Conservation (phyloP, 1,140 invertebrate genomes). For the Tetragonula clypearis region DNA sequence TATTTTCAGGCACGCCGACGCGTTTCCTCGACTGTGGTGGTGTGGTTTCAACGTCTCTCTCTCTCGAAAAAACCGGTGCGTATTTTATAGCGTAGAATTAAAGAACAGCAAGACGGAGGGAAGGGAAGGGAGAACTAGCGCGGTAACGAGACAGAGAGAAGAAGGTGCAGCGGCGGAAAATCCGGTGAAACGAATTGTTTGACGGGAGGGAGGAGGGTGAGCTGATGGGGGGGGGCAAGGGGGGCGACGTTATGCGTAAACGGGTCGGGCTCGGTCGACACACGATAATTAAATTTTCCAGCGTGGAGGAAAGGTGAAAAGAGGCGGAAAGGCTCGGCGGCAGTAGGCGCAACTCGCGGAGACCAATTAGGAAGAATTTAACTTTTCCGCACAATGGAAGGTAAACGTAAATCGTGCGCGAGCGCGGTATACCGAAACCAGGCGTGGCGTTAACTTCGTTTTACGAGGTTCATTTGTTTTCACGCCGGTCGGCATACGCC, state of each 20-base stretch:
- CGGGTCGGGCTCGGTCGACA: conserved; percentile 34
- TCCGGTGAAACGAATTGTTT: conserved; percentile 40
- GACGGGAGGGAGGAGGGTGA: neutral
- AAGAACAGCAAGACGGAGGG: neutral
- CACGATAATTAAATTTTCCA: conserved; percentile 73
- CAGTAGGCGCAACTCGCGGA: neutral
- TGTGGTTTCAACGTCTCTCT: neutral
- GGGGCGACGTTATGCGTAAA: conserved; percentile 6
- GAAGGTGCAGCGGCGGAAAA: conserved; percentile 10
- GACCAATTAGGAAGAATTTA: conserved; percentile 40
- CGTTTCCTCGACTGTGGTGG: neutral
- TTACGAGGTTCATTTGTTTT: conserved; percentile 24
- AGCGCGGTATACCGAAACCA: neutral
- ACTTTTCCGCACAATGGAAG: conserved; percentile 30
- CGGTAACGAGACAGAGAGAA: neutral
- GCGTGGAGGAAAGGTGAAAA: conserved; percentile 36
- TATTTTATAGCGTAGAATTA: conserved; percentile 18
- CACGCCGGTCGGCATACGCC: neutral
- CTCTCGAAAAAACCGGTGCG: neutral
- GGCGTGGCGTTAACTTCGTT: conserved; percentile 15
- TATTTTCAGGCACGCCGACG: neutral
- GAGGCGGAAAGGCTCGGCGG: neutral
- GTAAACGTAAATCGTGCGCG: conserved; percentile 17
- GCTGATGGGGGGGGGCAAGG: neutral
- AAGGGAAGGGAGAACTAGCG: neutral